Evolutionary conservation across 2,797 vertebrate species (phyloP).

Genomic region (Pristis pectinata): DNA sequence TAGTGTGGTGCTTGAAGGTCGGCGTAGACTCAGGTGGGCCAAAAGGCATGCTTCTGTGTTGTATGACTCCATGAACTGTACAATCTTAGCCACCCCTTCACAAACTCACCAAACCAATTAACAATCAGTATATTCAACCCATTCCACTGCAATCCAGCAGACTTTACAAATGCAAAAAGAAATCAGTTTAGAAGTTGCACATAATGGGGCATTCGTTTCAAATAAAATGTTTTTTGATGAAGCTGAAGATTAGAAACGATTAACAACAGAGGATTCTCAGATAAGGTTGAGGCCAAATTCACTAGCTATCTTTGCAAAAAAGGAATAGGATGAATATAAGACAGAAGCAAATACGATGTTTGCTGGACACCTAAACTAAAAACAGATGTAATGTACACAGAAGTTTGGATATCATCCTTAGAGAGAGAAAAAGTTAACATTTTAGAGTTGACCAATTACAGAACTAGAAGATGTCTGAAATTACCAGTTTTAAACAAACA

Average conservation of each 20-base stretch:
- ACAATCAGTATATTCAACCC: not conserved
- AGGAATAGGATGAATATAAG: not conserved
- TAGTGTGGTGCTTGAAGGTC: no score
- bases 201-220: not conserved
- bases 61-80: no score
- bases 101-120: not conserved
- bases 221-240: not conserved
- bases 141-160: not conserved
- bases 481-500: not conserved
- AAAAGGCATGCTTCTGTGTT: no score
- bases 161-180: not conserved
- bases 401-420: not conserved
- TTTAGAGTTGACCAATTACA: not conserved
- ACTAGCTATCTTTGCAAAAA: not conserved
- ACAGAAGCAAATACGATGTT: not conserved
- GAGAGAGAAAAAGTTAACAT: not conserved
- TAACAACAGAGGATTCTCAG: not conserved
- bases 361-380: not conserved
- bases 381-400: not conserved
- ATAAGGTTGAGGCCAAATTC: not conserved
- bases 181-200: not conserved
- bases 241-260: not conserved
- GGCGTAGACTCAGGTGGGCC: no score
- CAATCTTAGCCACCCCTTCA: not conserved
- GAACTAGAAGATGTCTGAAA: not conserved